These are phyloP conservation scores for Goniozus legneri DNA, from an alignment of 1,140 invertebrate species.

Conservation along the genomic window DNA sequence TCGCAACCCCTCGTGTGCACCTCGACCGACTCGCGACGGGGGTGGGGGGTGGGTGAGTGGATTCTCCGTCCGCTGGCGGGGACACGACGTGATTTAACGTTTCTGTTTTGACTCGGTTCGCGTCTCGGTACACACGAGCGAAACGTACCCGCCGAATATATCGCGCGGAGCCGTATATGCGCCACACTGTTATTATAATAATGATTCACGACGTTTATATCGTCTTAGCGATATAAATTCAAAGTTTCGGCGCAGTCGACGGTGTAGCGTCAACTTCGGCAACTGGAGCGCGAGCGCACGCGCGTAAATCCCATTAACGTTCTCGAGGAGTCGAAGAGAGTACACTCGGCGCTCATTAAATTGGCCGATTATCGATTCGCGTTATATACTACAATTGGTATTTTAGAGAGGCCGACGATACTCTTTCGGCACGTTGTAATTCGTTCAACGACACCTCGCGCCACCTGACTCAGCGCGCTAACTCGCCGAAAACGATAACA, in stretches of 20 bases:
- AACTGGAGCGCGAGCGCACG: no score
- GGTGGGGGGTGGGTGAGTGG: conserved; percentile 9
- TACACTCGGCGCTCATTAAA: no score
- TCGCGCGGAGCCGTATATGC: neutral
- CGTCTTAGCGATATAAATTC: conserved; percentile 48
- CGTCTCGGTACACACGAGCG: neutral
- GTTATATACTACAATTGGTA: no score
- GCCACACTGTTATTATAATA: conserved; percentile 37
- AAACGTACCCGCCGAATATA: neutral
- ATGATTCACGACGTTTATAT: conserved; percentile 49
- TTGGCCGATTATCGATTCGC: no score
- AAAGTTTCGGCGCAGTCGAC: conserved; percentile 41
- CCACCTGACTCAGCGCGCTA: neutral
- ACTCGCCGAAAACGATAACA: conserved; percentile 1
- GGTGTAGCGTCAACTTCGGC: conserved; percentile 9
- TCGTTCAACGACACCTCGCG: no score
- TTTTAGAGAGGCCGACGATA: neutral
- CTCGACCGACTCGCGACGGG: no score
- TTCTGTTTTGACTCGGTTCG: conserved; percentile 27
- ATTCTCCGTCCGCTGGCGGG: conserved; percentile 19
- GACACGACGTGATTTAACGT: conserved; percentile 30
- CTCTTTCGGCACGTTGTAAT: neutral
- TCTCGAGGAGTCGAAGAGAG: no score
- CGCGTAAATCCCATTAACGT: no score
- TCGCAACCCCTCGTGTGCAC: no score